phyloP scores from a whole-genome alignment of 2,113 vertebrate genomes.

The Cavia porcellus region DNA sequence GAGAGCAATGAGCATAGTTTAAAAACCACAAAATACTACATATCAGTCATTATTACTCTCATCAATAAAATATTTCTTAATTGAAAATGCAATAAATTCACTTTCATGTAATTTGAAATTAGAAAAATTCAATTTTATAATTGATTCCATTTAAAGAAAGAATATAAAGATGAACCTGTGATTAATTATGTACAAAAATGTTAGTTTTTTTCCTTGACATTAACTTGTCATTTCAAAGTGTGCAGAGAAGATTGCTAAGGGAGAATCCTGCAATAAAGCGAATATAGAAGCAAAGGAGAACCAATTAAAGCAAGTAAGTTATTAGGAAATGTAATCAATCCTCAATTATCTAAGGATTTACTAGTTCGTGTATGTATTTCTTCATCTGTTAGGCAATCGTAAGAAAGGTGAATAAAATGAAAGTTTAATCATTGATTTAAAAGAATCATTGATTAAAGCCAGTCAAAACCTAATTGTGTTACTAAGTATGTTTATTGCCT shows the following conservation, averaged over 20 bases:
- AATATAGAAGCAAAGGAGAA: slow-evolving; percentile 45
- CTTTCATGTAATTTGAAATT: background rate
- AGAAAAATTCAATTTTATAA: slow-evolving; percentile 23
- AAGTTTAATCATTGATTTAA: slow-evolving; percentile 61
- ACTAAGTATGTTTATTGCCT: slow-evolving; percentile 51
- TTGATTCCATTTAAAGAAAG: slow-evolving; percentile 52
- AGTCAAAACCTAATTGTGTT: slow-evolving; percentile 59
- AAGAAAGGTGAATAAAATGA: slow-evolving; percentile 61
- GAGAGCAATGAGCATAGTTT: background rate
- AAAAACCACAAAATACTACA: background rate
- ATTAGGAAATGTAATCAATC: slow-evolving; percentile 71
- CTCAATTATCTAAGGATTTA: slow-evolving; percentile 62
- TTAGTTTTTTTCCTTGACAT: slow-evolving; percentile 31
- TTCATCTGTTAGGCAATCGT: slow-evolving; percentile 56
- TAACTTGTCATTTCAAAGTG: slow-evolving; percentile 50
- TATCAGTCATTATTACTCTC: slow-evolving; percentile 22
- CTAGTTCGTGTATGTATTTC: background rate
- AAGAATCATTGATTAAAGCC: slow-evolving; percentile 63
- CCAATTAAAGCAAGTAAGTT: slow-evolving; percentile 61
- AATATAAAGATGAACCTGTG: slow-evolving; percentile 11
- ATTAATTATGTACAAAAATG: slow-evolving; percentile 63
- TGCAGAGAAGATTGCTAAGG: slow-evolving; percentile 7
- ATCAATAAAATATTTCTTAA: slow-evolving; percentile 11
- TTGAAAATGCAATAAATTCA: slow-evolving; percentile 15
- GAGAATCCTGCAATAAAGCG: slow-evolving; percentile 4